Evolutionary conservation across 2,888 invertebrate genomes (phyloP), one percentile per base, ranked within the genome.

Genomic region (Calameuta filiformis): DNA sequence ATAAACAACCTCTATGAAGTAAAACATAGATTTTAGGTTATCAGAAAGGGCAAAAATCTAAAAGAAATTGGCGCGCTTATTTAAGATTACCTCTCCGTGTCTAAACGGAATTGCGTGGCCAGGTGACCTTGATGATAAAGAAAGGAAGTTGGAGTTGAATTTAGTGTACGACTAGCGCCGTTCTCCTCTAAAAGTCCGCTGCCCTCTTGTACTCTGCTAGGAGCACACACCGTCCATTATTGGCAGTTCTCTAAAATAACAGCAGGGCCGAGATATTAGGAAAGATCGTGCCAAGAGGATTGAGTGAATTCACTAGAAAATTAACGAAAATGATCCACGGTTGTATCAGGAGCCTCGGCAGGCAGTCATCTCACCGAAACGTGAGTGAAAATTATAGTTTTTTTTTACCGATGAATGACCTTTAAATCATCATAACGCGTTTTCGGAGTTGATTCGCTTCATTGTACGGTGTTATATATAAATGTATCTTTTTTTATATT

Each of bases 251-350:
- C 2, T 23, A 23, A 9, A 56, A 56, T 23, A 31, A 40, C n/a
- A 37, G 12, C 35, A 35, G 35, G 6, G 35, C 75, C 31, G 73
- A 79, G 34, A 75, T 68, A 40, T 77, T 77, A 23, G 68, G 75
- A 33, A 73, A 77, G 74, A 31, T 77, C 6, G 69, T 73, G 30
- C 75, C 76, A 73, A 73, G 34, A 77, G 73, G 76, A 76, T 73
- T 79, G 34, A 56, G 1, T 56, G 9, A 56, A 68, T 35, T 73
- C 71, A 34, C 35, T 30, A 15, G 68, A 75, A 40, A 40, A 68
- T 37, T 11, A 34, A 76, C 68, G 79, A 89, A 89, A 86, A 93
- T 93, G 93, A 89, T 93, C 82, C 92, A 92, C 56, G 91, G 87
- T 81, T 92, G 91, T 87, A 87, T 92, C 80, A 90, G 91, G 86